Evolutionary conservation across 2,113 vertebrate species (phyloP).

Genomic region (Thunnus maccoyii): DNA sequence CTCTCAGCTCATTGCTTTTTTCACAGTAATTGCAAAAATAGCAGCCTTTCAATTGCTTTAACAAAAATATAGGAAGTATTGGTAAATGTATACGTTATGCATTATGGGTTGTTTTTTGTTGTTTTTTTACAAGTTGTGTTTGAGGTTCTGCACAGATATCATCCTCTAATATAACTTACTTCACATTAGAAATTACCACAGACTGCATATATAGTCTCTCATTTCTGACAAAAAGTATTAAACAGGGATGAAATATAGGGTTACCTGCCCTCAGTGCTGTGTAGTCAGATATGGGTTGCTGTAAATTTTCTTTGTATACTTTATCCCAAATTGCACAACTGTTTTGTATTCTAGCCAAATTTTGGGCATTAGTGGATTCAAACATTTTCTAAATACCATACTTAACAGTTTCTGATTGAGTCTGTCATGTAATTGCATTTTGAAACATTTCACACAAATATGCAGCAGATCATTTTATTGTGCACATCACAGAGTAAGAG

Average conservation of each 20-base stretch:
- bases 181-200: no score
- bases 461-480: slow-evolving; percentile 61
- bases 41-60: background rate
- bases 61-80: background rate
- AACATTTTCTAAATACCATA: background rate
- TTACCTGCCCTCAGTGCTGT: background rate
- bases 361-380: background rate
- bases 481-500: slow-evolving; percentile 45
- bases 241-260: no score
- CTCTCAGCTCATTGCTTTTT: no score
- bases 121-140: no score
- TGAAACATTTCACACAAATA: background rate
- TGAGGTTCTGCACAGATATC: no score
- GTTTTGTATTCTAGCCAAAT: no score
- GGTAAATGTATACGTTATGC: background rate
- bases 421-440: background rate
- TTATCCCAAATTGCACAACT: background rate
- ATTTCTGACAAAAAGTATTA: no score
- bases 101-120: no score
- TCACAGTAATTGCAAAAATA: no score
- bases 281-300: background rate
- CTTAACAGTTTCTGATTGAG: no score
- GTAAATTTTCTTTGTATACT: background rate
- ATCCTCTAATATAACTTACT: no score
- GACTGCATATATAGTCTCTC: no score